These are phyloP conservation scores for Pomatorhinus ruficollis DNA, from an alignment of 2,113 vertebrate genomes.

Conservation along the genomic window DNA sequence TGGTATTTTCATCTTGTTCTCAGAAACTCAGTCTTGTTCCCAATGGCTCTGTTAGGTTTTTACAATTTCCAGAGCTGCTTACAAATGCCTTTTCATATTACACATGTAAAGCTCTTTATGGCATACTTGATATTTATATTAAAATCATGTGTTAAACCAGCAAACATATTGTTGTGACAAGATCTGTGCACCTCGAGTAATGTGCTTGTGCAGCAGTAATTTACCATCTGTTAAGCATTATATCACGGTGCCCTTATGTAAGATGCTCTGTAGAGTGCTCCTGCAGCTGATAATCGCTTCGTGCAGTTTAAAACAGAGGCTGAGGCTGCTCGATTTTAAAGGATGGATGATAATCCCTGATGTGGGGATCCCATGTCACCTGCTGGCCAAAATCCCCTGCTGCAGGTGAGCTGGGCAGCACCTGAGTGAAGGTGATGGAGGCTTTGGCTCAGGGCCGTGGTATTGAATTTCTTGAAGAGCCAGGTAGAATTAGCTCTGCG, in stretches of 20 bases:
- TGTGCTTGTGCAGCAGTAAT: conserved; percentile 28
- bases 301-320: fast-evolving
- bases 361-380: conserved; percentile 23
- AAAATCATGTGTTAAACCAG: conserved; percentile 19
- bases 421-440: not conserved
- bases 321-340: not conserved
- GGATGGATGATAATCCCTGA: not conserved
- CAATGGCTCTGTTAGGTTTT: not conserved
- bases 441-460: not conserved
- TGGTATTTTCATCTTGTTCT: not conserved
- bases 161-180: conserved; percentile 57
- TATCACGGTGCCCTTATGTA: not conserved
- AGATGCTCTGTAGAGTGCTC: not conserved
- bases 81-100: conserved; percentile 3
- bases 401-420: not conserved
- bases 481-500: too few relatives aligned
- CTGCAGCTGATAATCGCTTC: not conserved
- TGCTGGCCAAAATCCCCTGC: conserved; percentile 4
- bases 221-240: conserved; percentile 49
- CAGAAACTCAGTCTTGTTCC: not conserved
- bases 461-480: too few relatives aligned
- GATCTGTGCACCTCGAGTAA: conserved; percentile 55
- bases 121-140: conserved; percentile 16
- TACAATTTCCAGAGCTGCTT: not conserved
- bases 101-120: conserved; percentile 1